Evolutionary conservation across 2,888 invertebrate species (phyloP), one percentile per base, ranked within the genome.

Genomic region (Aromia moschata): DNA sequence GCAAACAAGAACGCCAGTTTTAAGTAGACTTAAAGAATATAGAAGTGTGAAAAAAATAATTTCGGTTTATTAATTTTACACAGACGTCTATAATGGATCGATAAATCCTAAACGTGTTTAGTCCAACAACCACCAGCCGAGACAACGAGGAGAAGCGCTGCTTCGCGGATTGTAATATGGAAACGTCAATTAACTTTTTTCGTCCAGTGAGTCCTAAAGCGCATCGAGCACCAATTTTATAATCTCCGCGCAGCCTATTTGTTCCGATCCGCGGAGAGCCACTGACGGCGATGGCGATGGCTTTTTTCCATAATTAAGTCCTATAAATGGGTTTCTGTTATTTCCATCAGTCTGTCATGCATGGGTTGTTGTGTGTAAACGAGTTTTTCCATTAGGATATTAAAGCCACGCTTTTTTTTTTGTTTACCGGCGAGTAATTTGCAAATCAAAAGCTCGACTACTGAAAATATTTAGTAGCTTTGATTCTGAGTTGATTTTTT

Each of bases 361-460:
- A 64, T 62, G 68, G 58, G 49, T 60, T 54, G 63, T 57, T 61
- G 54, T 31, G 30, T 49, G 60, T 56, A 63, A 64, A 68, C 66
- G 63, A 59, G 56, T 64, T 60, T 62, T 60, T 64, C 70, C 70
- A 70, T 70, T 70, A 70, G 65, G 57, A 64, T 68, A 70, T 70
- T 70, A 67, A 62, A 67, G 56, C 52, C 53, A 15, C 45, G 9
- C 41, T 55, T 58, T 61, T 62, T 59, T 55, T 58, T 60, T 58
- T 64, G 59, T 62, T 63, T 58, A 52, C 58, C 51, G 25, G 30
- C 58, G 40, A 62, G 60, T 61, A 67, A 57, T 64, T 64, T 58
- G 61, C 62, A 65, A 65, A 67, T 57, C 58, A 66, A 64, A 66
- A 53, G 43, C 51, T 47, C 38, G 43, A 52, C 30, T 53, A 38